Base-by-base conservation (phyloP, 2,113 vertebrate species). In the Marmota flaviventris region DNA sequence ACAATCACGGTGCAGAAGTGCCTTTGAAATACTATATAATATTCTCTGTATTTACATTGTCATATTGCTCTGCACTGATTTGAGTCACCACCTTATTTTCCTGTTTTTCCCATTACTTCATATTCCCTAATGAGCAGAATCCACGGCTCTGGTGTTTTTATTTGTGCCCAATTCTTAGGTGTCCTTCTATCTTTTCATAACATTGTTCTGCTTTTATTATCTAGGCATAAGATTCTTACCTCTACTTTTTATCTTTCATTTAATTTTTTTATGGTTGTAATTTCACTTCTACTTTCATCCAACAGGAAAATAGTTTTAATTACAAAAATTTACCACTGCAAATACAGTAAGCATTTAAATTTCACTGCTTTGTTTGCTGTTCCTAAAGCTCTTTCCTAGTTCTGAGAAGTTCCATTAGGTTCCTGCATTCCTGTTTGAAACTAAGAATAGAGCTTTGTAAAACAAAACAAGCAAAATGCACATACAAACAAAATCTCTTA, bases 251-350 rank as follows among this genome's bases (percentile, higher is more conserved):
- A 2, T 6, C 12, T 91, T 75, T 22, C 5, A 45, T 16, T 63
- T 39, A 94, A 61, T 89, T 90, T 75, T 83, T 86, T 67, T 65
- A 13, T 25, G 29, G 14, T 20, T 88, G 13, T 83, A 84, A 76
- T 89, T 93, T 82, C 16, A 61, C 5, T 81, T 72, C 18, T 37
- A 37, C 5, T 24, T 89, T 20, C 7, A 53, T 76, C 58, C 53
- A 67, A 91, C 20, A 65, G 3, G 37, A 29, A 69, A 51, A 39
- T 5, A 89, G 11, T 61, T 56, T 18, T 84, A 9, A 45, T 45
- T 45, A 13, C 27, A 58, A 77, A 75, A 85, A 11, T 11, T 34
- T 39, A 32, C 8, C 45, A 72, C 6, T 83, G 78, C 20, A 27
- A 96, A 72, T 70, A 27, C 13, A 82, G 16, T 22, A 70, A 93